A percentile compares a stretch with the other conserved stretches of the same genome.
phyloP scores from a whole-genome alignment of 2,113 vertebrate species.

The Oostethus manadensis region DNA sequence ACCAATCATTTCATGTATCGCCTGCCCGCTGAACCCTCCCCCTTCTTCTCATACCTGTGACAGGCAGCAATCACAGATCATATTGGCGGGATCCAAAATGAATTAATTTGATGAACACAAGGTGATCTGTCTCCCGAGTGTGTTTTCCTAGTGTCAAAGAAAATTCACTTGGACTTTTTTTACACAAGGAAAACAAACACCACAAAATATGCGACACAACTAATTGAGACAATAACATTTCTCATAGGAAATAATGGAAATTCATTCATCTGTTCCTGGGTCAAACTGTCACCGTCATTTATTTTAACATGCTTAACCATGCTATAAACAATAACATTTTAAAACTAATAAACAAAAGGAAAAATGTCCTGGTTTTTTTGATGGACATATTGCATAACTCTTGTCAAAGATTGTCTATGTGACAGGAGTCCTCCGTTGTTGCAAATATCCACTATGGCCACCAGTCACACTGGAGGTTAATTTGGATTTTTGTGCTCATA shows the following conservation, averaged over 20 bases:
- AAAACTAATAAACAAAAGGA: too few relatives aligned
- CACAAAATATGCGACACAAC: conserved; percentile 9
- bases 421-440: too few relatives aligned
- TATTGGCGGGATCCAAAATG: conserved; percentile 73
- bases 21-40: conserved; percentile 16
- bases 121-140: conserved; percentile 26
- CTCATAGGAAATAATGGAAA: background rate
- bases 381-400: too few relatives aligned
- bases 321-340: too few relatives aligned
- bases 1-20: conserved; percentile 80
- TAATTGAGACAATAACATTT: background rate
- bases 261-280: too few relatives aligned
- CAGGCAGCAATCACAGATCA: conserved; percentile 74
- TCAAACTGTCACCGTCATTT: too few relatives aligned
- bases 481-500: too few relatives aligned
- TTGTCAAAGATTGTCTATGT: too few relatives aligned
- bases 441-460: too few relatives aligned
- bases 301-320: too few relatives aligned
- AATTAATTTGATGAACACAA: conserved; percentile 61
- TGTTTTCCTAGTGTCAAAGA: conserved; percentile 57
- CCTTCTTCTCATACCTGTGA: conserved; percentile 36
- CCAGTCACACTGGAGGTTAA: too few relatives aligned
- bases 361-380: too few relatives aligned
- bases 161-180: conserved; percentile 50
- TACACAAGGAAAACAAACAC: conserved; percentile 17